Evolutionary conservation across 2,113 vertebrate genomes (phyloP).

Genomic region (Picathartes gymnocephalus): DNA sequence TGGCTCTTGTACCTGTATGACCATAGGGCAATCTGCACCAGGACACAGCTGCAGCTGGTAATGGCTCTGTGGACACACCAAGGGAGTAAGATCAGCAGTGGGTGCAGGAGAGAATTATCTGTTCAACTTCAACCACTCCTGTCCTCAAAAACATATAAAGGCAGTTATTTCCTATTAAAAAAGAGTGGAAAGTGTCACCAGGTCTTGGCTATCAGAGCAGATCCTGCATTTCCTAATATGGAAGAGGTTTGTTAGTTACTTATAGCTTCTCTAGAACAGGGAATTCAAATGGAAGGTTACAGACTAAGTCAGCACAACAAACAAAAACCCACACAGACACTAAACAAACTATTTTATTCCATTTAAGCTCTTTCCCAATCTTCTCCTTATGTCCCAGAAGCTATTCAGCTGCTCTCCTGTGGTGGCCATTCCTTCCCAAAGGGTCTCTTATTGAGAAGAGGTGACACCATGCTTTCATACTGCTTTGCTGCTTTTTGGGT

Average conservation of each 20-base stretch:
- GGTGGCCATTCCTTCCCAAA: background rate
- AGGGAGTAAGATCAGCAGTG: background rate
- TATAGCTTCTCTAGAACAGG: background rate
- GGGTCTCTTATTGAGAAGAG: background rate
- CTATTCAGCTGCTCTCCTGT: background rate
- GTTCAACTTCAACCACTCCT: background rate
- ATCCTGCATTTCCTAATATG: background rate
- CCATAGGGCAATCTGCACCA: constrained; percentile 97
- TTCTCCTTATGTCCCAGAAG: background rate
- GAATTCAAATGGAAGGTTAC: background rate
- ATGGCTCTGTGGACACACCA: constrained; percentile 84
- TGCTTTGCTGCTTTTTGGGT: background rate
- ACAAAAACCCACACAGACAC: background rate
- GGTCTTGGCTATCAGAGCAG: background rate
- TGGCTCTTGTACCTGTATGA: constrained; percentile 98
- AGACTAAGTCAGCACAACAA: background rate
- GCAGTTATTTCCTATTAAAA: background rate
- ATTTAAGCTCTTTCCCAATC: background rate
- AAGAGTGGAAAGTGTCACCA: background rate
- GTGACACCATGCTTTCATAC: background rate
- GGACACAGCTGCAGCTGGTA: constrained; percentile 98
- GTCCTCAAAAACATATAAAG: background rate
- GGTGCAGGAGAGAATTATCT: background rate
- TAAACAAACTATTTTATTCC: background rate
- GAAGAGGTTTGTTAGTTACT: background rate